These are phyloP conservation scores for Melanostigma gelatinosum DNA, from an alignment of 2,113 vertebrate species.

Conservation along the genomic window DNA sequence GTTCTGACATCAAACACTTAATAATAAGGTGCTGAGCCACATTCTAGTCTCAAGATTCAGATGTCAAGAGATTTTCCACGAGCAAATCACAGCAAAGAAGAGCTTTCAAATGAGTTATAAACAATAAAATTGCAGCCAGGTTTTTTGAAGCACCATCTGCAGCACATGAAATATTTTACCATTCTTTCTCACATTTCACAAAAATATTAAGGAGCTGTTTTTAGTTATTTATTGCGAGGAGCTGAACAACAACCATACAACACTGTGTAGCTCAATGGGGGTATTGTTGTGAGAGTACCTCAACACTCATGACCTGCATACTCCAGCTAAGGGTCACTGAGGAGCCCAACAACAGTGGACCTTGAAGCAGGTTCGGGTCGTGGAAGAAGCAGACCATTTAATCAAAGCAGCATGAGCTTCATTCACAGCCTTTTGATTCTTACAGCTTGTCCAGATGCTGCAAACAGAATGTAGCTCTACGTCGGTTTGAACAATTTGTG, in stretches of 20 bases:
- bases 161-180: conserved; percentile 10
- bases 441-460: conserved; percentile 19
- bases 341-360: conserved; percentile 23
- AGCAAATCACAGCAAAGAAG: not conserved
- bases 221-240: conserved; percentile 11
- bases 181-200: conserved; percentile 12
- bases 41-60: too few species aligned
- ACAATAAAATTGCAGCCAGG: not conserved
- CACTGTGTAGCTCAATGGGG: conserved; percentile 35
- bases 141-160: too few species aligned
- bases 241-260: conserved; percentile 7
- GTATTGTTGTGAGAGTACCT: conserved; percentile 44
- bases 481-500: conserved; percentile 1
- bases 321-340: conserved; percentile 40
- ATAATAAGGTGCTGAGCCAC: not conserved
- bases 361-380: conserved; percentile 9
- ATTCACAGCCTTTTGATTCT: conserved; percentile 29
- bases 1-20: not conserved
- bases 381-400: conserved; percentile 32
- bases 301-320: conserved; percentile 36
- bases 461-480: not conserved
- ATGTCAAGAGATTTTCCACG: not conserved
- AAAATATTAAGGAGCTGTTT: conserved; percentile 24
- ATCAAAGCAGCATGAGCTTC: conserved; percentile 52
- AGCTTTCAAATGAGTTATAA: not conserved